A percentile compares a stretch with the other conserved stretches of the same genome.
phyloP scores from a whole-genome alignment of 2,113 vertebrate genomes.

The Callipepla californica region DNA sequence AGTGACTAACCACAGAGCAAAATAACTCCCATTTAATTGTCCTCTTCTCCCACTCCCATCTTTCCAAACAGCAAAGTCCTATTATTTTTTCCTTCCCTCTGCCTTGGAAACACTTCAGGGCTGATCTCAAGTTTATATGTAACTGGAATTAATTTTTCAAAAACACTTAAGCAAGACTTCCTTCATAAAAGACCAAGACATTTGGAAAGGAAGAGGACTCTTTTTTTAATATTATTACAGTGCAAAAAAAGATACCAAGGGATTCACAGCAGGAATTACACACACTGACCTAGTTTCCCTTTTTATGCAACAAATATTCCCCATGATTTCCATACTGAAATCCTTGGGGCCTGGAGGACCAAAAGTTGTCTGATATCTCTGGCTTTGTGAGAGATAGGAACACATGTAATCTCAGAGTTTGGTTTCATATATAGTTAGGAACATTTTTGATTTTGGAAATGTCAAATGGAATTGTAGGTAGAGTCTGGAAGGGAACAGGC shows the following conservation, averaged over 20 bases:
- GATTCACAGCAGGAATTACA: neutral
- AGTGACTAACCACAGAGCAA: neutral
- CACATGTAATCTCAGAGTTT: neutral
- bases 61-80: neutral
- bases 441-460: neutral
- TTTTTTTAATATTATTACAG: neutral
- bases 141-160: constrained; percentile 12
- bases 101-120: neutral
- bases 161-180: neutral
- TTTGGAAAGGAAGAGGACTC: neutral
- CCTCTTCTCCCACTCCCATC: neutral
- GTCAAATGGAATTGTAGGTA: neutral
- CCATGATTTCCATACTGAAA: neutral
- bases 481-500: neutral
- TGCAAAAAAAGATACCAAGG: neutral
- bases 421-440: rapidly evolving
- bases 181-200: neutral
- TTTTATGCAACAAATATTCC: neutral
- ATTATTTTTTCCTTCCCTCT: neutral
- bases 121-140: neutral
- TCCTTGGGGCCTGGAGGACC: rapidly evolving
- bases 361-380: neutral
- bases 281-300: neutral
- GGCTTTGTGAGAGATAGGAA: neutral
- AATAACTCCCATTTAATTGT: constrained; percentile 55